Conservation (phyloP, 2,113 vertebrate species). For the Scomber colias region DNA sequence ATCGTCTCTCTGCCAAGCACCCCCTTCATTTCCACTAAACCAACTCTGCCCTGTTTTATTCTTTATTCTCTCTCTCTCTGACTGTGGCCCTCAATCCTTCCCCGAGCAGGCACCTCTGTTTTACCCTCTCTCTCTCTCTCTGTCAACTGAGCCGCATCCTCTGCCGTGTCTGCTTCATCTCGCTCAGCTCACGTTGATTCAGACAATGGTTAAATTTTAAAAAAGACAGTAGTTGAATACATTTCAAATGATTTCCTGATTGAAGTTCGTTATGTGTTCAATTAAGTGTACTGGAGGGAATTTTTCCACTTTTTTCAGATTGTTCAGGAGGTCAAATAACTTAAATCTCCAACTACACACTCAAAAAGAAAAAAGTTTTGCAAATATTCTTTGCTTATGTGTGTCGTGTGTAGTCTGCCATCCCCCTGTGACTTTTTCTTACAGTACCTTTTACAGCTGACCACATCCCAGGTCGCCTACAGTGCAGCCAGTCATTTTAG, state of each 20-base stretch:
- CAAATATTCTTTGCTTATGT: conserved; percentile 4
- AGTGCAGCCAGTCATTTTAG: not conserved
- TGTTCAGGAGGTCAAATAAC: not conserved
- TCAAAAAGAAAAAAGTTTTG: conserved; percentile 11
- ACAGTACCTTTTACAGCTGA: conserved; percentile 22
- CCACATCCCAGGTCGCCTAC: conserved; percentile 7
- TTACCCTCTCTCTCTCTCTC: conserved; percentile 19
- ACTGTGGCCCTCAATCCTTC: not conserved
- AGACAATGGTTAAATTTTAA: not conserved
- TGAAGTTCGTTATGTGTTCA: not conserved
- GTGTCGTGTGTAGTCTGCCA: conserved; percentile 43
- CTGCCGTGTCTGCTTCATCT: not conserved
- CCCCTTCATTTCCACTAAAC: not conserved
- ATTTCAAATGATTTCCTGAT: conserved; percentile 4
- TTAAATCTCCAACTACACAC: not conserved
- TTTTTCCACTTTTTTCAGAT: conserved; percentile 8
- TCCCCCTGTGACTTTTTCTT: conserved; percentile 4
- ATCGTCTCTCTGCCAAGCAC: conserved; percentile 32
- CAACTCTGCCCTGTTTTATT: not conserved
- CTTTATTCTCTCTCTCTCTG: not conserved
- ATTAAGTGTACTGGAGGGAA: not conserved
- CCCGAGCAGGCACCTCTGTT: not conserved
- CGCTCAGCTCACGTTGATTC: conserved; percentile 7
- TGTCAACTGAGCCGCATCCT: not conserved
- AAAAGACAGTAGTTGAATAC: not conserved